These are phyloP conservation scores for Tenthredo distinguenda DNA, from an alignment of 2,888 invertebrate genomes.

Conservation along the genomic window DNA sequence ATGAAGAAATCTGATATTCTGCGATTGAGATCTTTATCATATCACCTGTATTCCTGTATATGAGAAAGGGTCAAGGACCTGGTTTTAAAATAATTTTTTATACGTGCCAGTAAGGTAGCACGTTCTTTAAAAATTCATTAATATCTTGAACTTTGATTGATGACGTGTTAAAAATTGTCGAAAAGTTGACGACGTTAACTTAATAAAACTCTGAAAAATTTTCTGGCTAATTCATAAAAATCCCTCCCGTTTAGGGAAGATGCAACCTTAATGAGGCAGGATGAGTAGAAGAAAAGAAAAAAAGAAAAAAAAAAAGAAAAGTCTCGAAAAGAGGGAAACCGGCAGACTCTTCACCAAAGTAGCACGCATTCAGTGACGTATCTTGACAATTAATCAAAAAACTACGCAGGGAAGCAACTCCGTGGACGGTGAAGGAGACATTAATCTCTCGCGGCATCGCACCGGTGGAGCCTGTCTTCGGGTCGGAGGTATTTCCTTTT, in stretches of 20 bases:
- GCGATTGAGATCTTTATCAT: neutral
- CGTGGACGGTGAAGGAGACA: constrained; percentile 51
- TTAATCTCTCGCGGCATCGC: constrained; percentile 54
- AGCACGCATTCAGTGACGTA: constrained; percentile 54
- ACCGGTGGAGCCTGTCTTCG: constrained; percentile 51
- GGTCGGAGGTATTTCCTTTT: constrained; percentile 37
- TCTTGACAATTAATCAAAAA: constrained; percentile 56
- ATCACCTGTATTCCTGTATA: neutral
- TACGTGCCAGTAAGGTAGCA: neutral
- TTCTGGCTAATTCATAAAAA: constrained; percentile 53
- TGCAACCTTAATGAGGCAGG: constrained; percentile 52
- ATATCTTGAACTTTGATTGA: constrained; percentile 49
- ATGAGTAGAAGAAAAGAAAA: constrained; percentile 25
- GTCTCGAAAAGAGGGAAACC: constrained; percentile 26
- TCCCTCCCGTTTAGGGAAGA: constrained; percentile 49
- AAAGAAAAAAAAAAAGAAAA: neutral
- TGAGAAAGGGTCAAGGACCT: neutral
- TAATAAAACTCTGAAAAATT: constrained; percentile 51
- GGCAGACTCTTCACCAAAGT: constrained; percentile 45
- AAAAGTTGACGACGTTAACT: constrained; percentile 51
- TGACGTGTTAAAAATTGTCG: constrained; percentile 32
- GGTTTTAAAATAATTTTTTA: neutral
- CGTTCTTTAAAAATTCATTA: constrained; percentile 30
- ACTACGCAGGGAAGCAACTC: constrained; percentile 52
- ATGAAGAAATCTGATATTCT: neutral